Conservation (phyloP, 2,797 vertebrate genomes). For the Hapalemur alaotrensis region DNA sequence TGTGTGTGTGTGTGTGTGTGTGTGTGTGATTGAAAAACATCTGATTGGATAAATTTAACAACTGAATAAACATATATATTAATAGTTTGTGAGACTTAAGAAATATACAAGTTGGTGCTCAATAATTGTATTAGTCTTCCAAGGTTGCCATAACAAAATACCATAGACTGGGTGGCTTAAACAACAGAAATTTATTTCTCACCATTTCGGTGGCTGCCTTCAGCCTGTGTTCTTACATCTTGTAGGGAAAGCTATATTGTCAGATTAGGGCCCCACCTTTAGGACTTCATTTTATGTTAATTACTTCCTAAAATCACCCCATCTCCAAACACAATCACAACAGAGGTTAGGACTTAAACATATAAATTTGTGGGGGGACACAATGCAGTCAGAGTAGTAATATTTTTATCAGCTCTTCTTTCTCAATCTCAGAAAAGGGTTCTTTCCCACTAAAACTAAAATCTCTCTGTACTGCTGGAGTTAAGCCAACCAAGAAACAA, state of each 20-base stretch:
- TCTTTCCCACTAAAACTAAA: neutral
- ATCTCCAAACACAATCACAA: neutral
- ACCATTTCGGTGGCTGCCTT: neutral
- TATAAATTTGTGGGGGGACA: neutral
- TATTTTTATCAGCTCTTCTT: neutral
- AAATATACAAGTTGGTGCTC: neutral
- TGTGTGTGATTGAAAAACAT: neutral
- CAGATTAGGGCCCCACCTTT: neutral
- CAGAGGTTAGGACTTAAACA: neutral
- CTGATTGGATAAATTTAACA: neutral
- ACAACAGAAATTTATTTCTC: neutral
- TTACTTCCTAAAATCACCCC: neutral
- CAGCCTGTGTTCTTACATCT: neutral
- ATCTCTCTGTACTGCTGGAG: neutral
- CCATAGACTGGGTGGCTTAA: neutral
- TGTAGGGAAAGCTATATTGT: neutral
- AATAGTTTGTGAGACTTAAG: neutral
- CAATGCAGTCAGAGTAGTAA: neutral
- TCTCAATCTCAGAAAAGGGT: neutral
- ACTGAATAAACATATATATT: neutral
- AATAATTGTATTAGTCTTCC: neutral
- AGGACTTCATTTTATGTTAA: neutral
- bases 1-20: neutral
- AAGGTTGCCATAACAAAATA: neutral
- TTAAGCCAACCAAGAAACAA: neutral